Evolutionary conservation across 2,797 vertebrate species (phyloP).

Genomic region (Chloroceryle amazona): DNA sequence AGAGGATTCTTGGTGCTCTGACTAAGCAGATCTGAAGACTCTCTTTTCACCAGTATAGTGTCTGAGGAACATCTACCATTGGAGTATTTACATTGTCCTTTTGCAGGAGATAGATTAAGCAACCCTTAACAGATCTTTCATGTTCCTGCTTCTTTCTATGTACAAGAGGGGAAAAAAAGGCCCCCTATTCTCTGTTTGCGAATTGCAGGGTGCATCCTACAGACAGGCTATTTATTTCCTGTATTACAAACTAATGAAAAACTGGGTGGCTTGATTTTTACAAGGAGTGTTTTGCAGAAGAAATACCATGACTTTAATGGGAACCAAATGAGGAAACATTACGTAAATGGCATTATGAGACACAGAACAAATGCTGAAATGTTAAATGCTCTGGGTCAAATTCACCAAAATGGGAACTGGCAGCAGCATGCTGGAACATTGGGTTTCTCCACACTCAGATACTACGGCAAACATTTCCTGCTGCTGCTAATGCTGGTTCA

Average conservation of each 20-base stretch:
- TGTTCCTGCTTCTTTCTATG: neutral
- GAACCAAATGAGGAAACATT: conserved; percentile 75
- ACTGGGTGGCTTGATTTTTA: conserved; percentile 53
- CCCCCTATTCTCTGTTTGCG: neutral
- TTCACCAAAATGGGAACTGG: conserved; percentile 69
- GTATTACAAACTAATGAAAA: neutral
- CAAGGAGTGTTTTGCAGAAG: conserved; percentile 73
- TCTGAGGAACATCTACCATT: neutral
- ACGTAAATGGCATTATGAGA: conserved; percentile 65
- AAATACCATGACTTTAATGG: conserved; percentile 76
- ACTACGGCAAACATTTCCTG: neutral
- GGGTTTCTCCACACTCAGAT: conserved; percentile 1
- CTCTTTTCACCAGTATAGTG: neutral
- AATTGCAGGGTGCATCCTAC: neutral
- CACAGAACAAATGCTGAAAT: conserved; percentile 67
- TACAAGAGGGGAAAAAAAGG: neutral
- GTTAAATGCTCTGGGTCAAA: conserved; percentile 69
- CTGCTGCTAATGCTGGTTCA: neutral
- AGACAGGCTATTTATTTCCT: neutral
- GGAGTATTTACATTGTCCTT: neutral
- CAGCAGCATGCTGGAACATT: neutral
- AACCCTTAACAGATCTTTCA: neutral
- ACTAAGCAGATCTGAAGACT: neutral
- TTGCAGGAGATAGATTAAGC: neutral
- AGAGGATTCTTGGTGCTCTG: neutral